phyloP scores from a whole-genome alignment of 2,113 vertebrate species.

The Tychaedon coryphoeus region DNA sequence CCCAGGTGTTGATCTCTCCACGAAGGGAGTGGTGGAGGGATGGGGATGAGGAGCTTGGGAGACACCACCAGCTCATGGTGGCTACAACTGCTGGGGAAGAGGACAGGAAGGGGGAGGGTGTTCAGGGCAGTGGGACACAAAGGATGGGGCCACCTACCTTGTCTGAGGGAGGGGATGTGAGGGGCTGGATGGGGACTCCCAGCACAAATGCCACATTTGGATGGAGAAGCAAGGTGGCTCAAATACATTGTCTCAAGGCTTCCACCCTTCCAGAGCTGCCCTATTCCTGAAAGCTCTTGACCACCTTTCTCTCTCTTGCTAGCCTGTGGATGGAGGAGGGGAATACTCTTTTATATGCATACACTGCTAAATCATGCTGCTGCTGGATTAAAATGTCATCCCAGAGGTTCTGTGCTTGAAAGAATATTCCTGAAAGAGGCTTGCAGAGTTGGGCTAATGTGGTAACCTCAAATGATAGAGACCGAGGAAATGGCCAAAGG shows the following conservation, averaged over 20 bases:
- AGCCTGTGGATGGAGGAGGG: neutral
- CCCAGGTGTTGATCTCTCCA: neutral
- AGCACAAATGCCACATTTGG: neutral
- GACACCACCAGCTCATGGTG: neutral
- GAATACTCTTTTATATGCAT: neutral
- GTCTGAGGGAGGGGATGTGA: neutral
- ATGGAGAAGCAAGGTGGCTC: neutral
- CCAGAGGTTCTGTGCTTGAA: neutral
- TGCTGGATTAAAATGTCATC: neutral
- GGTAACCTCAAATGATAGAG: neutral
- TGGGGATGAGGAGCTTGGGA: neutral
- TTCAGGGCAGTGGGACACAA: neutral
- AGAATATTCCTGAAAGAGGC: neutral
- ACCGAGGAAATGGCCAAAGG: neutral
- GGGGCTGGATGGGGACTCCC: neutral
- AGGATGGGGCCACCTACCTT: neutral
- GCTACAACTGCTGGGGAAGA: neutral
- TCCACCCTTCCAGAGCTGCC: neutral
- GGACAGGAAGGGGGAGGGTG: neutral
- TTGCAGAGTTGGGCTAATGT: rapidly evolving
- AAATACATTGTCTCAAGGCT: neutral
- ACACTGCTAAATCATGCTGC: rapidly evolving
- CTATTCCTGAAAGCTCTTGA: rapidly evolving
- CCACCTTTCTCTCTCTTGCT: neutral
- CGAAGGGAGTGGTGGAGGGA: neutral